Percentiles rank a stretch among this genome's conserved stretches.
phyloP scores from a whole-genome alignment of 2,797 vertebrate genomes.

The Leuciscus waleckii region DNA sequence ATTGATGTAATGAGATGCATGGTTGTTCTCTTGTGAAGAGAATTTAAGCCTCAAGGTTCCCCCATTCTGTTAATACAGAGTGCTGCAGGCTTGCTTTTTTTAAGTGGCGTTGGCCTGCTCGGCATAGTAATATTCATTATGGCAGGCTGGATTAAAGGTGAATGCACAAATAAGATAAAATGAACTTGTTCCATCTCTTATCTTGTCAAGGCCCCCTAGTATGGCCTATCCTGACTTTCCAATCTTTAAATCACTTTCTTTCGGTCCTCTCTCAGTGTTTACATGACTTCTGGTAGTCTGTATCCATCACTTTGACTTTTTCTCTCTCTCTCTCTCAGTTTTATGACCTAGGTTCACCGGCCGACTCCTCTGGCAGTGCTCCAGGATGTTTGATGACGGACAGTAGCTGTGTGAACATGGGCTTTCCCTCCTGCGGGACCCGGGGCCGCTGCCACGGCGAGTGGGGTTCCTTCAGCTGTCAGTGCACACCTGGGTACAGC shows the following conservation, averaged over 20 bases:
- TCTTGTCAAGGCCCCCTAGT: conserved; percentile 30
- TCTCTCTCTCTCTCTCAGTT: conserved; percentile 71
- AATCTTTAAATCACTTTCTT: not conserved
- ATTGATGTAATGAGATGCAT: conserved; percentile 49
- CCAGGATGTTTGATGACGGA: conserved; percentile 85
- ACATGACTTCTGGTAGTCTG: not conserved
- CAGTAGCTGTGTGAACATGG: conserved; percentile 85
- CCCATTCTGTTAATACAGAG: conserved; percentile 32
- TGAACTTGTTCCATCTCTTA: conserved; percentile 20
- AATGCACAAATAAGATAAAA: conserved; percentile 45
- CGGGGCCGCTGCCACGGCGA: conserved; percentile 85
- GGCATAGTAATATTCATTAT: conserved; percentile 29
- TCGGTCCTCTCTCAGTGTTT: not conserved
- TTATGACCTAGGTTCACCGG: conserved; percentile 86
- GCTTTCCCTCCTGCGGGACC: conserved; percentile 82
- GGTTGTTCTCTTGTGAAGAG: conserved; percentile 40
- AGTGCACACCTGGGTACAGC: conserved; percentile 82
- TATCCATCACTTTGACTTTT: not conserved
- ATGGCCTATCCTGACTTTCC: conserved; percentile 26
- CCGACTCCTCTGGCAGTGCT: conserved; percentile 84
- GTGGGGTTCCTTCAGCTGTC: conserved; percentile 86
- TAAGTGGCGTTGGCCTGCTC: conserved; percentile 28
- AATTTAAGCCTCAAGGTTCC: conserved; percentile 34
- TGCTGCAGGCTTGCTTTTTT: conserved; percentile 27
- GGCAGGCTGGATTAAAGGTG: conserved; percentile 33